These are phyloP conservation scores for Clitarchus hookeri DNA, from an alignment of 2,888 invertebrate species.

Conservation along the genomic window DNA sequence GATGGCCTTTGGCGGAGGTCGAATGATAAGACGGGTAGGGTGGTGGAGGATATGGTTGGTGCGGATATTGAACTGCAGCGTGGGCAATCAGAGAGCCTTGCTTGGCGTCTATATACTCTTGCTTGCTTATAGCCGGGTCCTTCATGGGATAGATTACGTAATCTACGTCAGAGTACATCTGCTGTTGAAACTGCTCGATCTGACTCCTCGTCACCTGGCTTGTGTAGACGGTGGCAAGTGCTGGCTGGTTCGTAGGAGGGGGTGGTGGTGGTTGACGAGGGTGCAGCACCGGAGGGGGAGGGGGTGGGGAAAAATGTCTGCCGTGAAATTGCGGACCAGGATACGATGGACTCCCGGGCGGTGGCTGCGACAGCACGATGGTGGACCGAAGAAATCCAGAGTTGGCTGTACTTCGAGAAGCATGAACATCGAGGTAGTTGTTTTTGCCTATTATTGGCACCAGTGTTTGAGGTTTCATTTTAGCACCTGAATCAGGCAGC, in stretches of 20 bases:
- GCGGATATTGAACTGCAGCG: slow-evolving; percentile 49
- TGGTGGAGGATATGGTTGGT: slow-evolving; percentile 57
- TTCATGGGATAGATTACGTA: slow-evolving; percentile 90
- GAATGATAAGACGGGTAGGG: slow-evolving; percentile 61
- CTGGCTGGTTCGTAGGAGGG: slow-evolving; percentile 65
- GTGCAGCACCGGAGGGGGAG: slow-evolving; percentile 58
- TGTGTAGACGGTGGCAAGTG: slow-evolving; percentile 73
- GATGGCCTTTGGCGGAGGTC: slow-evolving; percentile 63
- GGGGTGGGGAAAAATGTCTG: slow-evolving; percentile 34
- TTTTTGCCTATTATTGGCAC: slow-evolving; percentile 62
- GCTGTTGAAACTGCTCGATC: slow-evolving; percentile 86
- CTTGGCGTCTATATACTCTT: slow-evolving; percentile 89
- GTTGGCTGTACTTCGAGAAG: slow-evolving; percentile 53
- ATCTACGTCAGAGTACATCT: slow-evolving; percentile 88
- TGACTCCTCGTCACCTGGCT: slow-evolving; percentile 74
- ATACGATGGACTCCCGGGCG: slow-evolving; percentile 59
- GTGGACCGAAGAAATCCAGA: slow-evolving; percentile 53
- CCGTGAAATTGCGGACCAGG: slow-evolving; percentile 12
- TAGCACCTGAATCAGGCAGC: slow-evolving; percentile 52
- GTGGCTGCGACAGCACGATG: slow-evolving; percentile 48
- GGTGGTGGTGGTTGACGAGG: slow-evolving; percentile 56
- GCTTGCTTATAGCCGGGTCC: slow-evolving; percentile 86
- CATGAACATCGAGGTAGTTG: slow-evolving; percentile 66
- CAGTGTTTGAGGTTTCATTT: slow-evolving; percentile 59
- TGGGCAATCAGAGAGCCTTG: slow-evolving; percentile 74